Conservation (phyloP, 2,888 invertebrate genomes). For the Cephus sareptanus region DNA sequence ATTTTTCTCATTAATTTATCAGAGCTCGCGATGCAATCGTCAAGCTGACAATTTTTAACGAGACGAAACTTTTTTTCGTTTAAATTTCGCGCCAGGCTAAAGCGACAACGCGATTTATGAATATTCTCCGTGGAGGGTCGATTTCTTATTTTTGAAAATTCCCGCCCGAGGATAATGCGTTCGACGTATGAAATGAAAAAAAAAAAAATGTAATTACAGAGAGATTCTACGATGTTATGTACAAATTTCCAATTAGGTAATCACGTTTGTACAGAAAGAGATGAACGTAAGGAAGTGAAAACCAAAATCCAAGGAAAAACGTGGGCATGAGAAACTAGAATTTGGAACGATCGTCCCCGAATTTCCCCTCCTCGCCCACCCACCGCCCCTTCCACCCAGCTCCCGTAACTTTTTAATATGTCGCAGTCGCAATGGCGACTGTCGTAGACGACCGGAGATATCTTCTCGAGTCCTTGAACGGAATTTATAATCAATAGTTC, state of each 20-base stretch:
- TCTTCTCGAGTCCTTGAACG: not conserved
- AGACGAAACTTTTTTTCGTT: too few relatives aligned
- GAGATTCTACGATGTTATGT: slow-evolving; percentile 53
- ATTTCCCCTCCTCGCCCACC: too few relatives aligned
- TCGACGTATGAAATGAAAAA: not conserved
- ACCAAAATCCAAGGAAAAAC: not conserved
- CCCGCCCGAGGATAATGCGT: too few relatives aligned
- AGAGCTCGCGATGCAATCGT: too few relatives aligned
- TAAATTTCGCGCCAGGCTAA: too few relatives aligned
- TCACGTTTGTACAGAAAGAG: slow-evolving; percentile 51
- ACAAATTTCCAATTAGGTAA: slow-evolving; percentile 59
- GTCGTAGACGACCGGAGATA: slow-evolving; percentile 4
- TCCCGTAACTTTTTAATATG: slow-evolving; percentile 52
- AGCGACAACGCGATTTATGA: too few relatives aligned
- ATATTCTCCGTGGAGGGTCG: too few relatives aligned
- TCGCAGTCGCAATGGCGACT: slow-evolving; percentile 40
- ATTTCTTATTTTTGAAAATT: too few relatives aligned
- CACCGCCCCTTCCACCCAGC: slow-evolving; percentile 9
- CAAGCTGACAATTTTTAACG: too few relatives aligned
- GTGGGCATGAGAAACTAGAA: not conserved
- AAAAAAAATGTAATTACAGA: slow-evolving; percentile 15
- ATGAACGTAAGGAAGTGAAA: slow-evolving; percentile 6
- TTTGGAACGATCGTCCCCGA: not conserved
- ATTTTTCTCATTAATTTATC: too few relatives aligned
- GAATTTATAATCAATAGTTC: slow-evolving; percentile 37